Percentiles rank a stretch among this genome's conserved stretches.
These are phyloP conservation scores for Enhydra lutris DNA, from an alignment of 2,113 vertebrate species.

Conservation along the genomic window DNA sequence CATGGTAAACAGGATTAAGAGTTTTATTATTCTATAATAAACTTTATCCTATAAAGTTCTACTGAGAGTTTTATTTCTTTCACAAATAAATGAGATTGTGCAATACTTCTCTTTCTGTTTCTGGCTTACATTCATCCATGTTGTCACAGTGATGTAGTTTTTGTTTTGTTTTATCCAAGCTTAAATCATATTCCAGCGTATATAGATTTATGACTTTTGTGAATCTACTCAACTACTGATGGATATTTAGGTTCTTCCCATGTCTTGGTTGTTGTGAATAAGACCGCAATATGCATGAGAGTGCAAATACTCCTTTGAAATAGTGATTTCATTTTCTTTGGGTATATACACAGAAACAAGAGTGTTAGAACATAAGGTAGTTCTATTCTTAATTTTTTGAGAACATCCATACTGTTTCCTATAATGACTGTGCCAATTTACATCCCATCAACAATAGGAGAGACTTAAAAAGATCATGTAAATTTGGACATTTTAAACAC, in stretches of 20 bases:
- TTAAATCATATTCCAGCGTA: not conserved
- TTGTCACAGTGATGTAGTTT: not conserved
- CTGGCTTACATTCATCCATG: not conserved
- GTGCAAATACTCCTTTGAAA: not conserved
- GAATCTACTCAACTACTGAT: not conserved
- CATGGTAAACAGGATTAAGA: not conserved
- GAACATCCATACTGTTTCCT: not conserved
- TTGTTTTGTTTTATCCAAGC: not conserved
- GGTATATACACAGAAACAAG: not conserved
- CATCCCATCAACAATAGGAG: not conserved
- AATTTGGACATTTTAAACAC: not conserved
- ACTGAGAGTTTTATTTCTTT: not conserved
- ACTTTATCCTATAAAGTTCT: not conserved
- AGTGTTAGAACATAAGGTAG: not conserved
- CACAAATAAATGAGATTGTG: not conserved
- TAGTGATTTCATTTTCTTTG: not conserved
- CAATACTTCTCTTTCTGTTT: not conserved
- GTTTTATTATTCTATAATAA: too few species aligned
- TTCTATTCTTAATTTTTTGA: not conserved
- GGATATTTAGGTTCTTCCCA: not conserved
- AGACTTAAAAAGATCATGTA: not conserved
- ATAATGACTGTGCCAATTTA: not conserved
- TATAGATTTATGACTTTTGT: not conserved
- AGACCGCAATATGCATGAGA: not conserved
- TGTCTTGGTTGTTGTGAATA: not conserved